Evolutionary conservation across 64 coral and sea anemone genomes (phyloP), one percentile per base, ranked within the genome.

Genomic region (Montipora cactus): DNA sequence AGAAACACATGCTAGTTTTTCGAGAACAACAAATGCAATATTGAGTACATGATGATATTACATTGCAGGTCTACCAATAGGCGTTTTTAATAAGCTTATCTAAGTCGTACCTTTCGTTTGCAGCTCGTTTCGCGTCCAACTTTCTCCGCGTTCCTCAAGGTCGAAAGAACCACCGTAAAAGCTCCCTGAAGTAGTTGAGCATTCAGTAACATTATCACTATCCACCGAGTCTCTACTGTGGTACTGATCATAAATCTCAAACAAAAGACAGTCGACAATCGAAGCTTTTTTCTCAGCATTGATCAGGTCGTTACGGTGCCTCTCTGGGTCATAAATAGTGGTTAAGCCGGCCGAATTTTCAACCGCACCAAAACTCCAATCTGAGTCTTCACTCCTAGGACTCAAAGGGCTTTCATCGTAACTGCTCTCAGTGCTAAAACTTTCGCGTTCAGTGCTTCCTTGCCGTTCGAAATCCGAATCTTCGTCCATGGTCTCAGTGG

Each of bases 191-290:
- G 97, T 99, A 19, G 97, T 99, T 48, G 97, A 99, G 59, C 95
- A 99, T 76, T 99, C 97, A 59, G 97, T 99, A 44, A 99, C 91
- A 93, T 96, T 99, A 87, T 99, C 97, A 77, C 97, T 99, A 89
- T 99, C 97, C 50, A 96, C 95, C n/a, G 94, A 96, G 75, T 96
- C 95, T 62, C 95, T 94, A 47, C 93, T 91, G 76, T 99, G 97
- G 66, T 99, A 99, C 53, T 94, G 97, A 62, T 99, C 97, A 14
- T 99, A 99, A 59, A 99, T 99, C 80, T 99, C 97, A 83, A 96
- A 96, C n/a, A 99, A 84, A 19, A 99, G 77, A 67, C 97, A 95
- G 48, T 99, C 97, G 10, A 99, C 97, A 73, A 99, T 99, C 21
- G 97, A 99, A 44, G 83, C 91, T 80, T 99, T 96, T 72, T 94